Evolutionary conservation across 2,113 vertebrate species (phyloP).

Genomic region (Xiphophorus hellerii): DNA sequence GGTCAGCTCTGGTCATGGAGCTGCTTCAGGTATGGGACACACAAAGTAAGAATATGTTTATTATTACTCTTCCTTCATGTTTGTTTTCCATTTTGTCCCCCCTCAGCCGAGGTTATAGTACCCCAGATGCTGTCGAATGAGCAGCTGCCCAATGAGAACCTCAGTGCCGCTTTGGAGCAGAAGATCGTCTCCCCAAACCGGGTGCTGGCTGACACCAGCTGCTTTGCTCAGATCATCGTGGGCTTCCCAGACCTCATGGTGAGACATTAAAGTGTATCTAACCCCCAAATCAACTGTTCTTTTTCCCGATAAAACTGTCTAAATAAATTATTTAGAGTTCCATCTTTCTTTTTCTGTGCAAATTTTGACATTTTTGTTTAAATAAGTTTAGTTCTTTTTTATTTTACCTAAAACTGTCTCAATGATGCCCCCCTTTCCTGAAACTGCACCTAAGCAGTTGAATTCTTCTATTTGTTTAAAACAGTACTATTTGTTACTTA

Average conservation of each 20-base stretch:
- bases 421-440: no score
- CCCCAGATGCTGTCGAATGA: conserved; percentile 88
- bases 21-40: conserved; percentile 80
- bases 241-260: conserved; percentile 98
- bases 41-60: not conserved
- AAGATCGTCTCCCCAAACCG: conserved; percentile 94
- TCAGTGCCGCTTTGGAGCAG: conserved; percentile 90
- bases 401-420: no score
- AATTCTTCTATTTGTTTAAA: no score
- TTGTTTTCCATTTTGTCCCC: not conserved
- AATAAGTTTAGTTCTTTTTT: no score
- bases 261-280: conserved; percentile 48
- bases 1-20: conserved; percentile 84
- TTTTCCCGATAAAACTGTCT: no score
- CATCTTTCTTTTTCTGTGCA: no score
- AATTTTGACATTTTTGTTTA: no score
- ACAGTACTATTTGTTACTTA: no score
- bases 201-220: conserved; percentile 84
- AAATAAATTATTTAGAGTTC: no score
- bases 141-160: conserved; percentile 90
- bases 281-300: no score
- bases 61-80: not conserved
- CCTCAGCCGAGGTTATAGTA: conserved; percentile 70
- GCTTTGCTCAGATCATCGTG: conserved; percentile 86
- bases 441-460: no score